A percentile compares a stretch with the other conserved stretches of the same genome.
Conservation (phyloP, 2,888 invertebrate species). For the Antheraea yamamai region DNA sequence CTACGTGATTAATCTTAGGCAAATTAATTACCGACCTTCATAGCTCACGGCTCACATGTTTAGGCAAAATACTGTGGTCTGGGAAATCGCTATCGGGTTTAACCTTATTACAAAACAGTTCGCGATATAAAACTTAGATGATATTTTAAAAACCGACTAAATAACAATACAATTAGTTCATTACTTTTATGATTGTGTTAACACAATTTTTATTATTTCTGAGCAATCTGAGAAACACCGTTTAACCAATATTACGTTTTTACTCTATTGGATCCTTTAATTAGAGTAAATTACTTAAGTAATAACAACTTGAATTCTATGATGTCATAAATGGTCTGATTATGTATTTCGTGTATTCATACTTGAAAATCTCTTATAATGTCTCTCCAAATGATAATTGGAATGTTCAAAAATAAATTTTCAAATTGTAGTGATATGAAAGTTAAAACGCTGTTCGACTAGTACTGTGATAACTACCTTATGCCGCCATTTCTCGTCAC, state of each 20-base stretch:
- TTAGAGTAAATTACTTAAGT: not conserved
- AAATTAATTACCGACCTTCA: slow-evolving; percentile 74
- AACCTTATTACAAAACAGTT: slow-evolving; percentile 30
- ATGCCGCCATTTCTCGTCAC: slow-evolving; percentile 65
- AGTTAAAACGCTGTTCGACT: slow-evolving; percentile 3
- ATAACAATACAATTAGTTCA: not conserved
- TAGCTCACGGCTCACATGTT: slow-evolving; percentile 64
- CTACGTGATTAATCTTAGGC: slow-evolving; percentile 63
- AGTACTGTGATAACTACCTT: slow-evolving; percentile 26
- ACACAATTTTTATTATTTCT: not conserved
- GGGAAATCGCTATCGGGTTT: slow-evolving; percentile 42
- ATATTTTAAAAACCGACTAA: not conserved
- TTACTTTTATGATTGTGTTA: not conserved
- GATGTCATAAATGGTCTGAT: too few relatives aligned
- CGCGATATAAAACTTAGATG: slow-evolving; percentile 30
- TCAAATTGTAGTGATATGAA: not conserved
- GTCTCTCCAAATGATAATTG: too few relatives aligned
- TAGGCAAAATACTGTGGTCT: slow-evolving; percentile 56
- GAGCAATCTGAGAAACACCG: not conserved
- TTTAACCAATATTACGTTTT: not conserved
- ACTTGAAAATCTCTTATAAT: not conserved
- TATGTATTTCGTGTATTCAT: not conserved
- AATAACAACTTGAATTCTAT: too few relatives aligned
- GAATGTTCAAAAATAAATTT: not conserved
- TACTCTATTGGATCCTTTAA: not conserved